Evolutionary conservation across 2,888 invertebrate genomes (phyloP).

Genomic region (Geotrupes spiniger): DNA sequence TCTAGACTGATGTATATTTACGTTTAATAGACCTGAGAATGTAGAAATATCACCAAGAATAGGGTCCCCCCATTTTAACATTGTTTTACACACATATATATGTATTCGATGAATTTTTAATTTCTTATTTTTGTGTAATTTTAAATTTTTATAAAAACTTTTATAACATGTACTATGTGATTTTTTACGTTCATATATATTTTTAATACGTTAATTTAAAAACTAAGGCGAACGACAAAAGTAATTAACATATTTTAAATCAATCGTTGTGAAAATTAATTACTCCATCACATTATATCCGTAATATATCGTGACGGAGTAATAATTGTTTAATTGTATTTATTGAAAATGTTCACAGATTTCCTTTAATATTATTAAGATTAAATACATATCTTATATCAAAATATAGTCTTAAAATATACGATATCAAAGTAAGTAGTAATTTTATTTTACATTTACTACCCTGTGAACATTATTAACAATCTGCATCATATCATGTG

Average conservation of each 20-base stretch:
- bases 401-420: slow-evolving; percentile 26
- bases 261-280: slow-evolving; percentile 3
- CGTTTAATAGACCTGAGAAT: slow-evolving; percentile 31
- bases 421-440: slow-evolving; percentile 19
- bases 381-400: slow-evolving; percentile 43
- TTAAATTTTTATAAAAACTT: slow-evolving; percentile 7
- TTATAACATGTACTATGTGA: background rate
- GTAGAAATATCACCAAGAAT: slow-evolving; percentile 37
- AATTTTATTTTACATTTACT: slow-evolving; percentile 26
- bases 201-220: slow-evolving; percentile 5
- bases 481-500: slow-evolving; percentile 36
- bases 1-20: slow-evolving; percentile 36
- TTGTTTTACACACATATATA: slow-evolving; percentile 24
- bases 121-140: background rate
- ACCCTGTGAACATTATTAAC: slow-evolving; percentile 32
- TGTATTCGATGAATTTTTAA: too few species aligned
- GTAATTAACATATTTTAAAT: slow-evolving; percentile 29
- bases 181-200: slow-evolving; percentile 5
- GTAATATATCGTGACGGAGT: slow-evolving; percentile 5
- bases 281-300: slow-evolving; percentile 8
- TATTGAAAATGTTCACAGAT: slow-evolving; percentile 30
- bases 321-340: slow-evolving; percentile 7
- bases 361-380: slow-evolving; percentile 28
- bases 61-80: slow-evolving; percentile 37
- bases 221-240: slow-evolving; percentile 33